Conservation (phyloP, 2,113 vertebrate genomes). For the Sylvia atricapilla region DNA sequence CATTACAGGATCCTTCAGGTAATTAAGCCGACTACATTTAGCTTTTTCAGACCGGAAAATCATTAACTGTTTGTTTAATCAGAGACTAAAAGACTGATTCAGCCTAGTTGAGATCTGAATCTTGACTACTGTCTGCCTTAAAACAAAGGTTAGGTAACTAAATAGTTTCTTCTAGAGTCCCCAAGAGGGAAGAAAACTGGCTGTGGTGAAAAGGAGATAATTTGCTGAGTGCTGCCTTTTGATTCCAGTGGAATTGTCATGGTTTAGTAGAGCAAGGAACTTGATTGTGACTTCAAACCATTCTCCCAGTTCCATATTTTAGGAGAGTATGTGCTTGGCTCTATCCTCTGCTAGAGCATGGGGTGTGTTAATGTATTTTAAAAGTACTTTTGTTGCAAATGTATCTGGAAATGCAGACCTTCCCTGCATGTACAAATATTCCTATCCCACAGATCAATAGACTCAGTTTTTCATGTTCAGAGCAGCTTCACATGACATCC, state of each 20-base stretch:
- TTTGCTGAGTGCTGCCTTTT: not conserved
- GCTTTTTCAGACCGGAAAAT: not conserved
- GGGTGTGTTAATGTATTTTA: not conserved
- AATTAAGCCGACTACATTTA: not conserved
- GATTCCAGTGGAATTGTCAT: not conserved
- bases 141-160: not conserved
- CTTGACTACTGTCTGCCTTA: not conserved
- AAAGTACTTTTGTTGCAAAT: not conserved
- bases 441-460: not conserved
- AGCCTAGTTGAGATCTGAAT: not conserved
- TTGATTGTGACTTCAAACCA: not conserved
- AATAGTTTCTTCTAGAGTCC: not conserved
- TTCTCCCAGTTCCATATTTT: not conserved
- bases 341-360: not conserved
- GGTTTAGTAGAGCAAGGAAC: not conserved
- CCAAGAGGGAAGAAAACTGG: not conserved
- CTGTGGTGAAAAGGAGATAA: not conserved
- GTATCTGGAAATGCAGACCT: not conserved
- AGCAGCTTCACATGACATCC: not conserved
- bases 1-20: not conserved
- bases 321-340: not conserved
- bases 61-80: not conserved
- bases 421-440: not conserved
- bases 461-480: not conserved
- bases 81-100: not conserved